A percentile compares a stretch with the other conserved stretches of the same genome.
Conservation (phyloP, 2,113 vertebrate species). For the Zootoca vivipara region DNA sequence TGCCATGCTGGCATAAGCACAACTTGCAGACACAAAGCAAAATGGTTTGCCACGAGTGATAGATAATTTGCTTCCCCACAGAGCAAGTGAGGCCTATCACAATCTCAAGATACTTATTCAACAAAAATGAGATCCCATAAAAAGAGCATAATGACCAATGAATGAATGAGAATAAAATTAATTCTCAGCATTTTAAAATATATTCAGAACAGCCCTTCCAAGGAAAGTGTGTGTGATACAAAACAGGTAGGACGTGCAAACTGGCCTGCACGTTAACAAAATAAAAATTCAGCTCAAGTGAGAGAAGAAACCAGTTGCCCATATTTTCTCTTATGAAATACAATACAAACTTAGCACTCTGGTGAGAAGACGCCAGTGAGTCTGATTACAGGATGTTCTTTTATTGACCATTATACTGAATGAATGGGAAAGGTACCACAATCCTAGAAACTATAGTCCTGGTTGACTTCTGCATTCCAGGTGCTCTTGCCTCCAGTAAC, state of each 20-base stretch:
- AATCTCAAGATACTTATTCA: accelerated
- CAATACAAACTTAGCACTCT: not conserved
- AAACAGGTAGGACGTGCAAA: not conserved
- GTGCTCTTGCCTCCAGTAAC: not conserved
- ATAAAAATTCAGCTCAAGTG: not conserved
- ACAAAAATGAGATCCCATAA: constrained; percentile 11
- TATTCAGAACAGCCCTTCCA: not conserved
- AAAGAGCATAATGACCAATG: not conserved
- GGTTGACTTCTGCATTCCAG: not conserved
- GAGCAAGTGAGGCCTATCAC: not conserved
- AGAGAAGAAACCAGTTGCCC: not conserved
- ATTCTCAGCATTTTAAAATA: not conserved
- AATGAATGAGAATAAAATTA: not conserved
- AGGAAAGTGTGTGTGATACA: not conserved
- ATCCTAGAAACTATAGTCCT: not conserved
- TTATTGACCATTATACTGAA: accelerated
- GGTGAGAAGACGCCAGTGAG: not conserved
- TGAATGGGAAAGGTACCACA: not conserved
- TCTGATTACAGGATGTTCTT: not conserved
- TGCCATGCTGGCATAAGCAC: not conserved
- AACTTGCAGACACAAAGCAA: not conserved
- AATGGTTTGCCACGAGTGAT: not conserved
- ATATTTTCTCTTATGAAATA: not conserved
- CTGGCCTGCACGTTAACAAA: not conserved
- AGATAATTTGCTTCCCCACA: not conserved